Evolutionary conservation across 2,797 vertebrate genomes (phyloP).

Genomic region (Enteromius anoplus): DNA sequence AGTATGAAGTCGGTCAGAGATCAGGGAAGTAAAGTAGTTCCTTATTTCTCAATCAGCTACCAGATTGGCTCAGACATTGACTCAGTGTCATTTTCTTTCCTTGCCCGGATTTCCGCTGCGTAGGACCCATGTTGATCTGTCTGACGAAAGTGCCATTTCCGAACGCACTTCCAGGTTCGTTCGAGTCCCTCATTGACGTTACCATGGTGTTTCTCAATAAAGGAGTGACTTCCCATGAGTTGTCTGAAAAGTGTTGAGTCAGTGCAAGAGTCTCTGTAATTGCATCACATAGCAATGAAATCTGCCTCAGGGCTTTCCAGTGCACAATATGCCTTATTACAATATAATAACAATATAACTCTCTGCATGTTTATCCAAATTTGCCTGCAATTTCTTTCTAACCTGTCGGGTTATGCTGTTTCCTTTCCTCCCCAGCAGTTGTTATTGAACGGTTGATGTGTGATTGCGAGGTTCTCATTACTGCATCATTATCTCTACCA

Average conservation of each 20-base stretch:
- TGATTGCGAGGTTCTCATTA: slow-evolving; percentile 10
- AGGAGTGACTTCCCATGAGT: slow-evolving; percentile 44
- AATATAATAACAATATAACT: slow-evolving; percentile 1
- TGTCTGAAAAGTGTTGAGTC: slow-evolving; percentile 46
- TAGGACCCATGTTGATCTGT: slow-evolving; percentile 64
- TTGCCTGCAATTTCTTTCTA: slow-evolving; percentile 11
- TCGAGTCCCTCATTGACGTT: slow-evolving; percentile 52
- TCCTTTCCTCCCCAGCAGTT: slow-evolving; percentile 11
- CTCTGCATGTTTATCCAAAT: background rate
- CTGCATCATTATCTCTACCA: slow-evolving; percentile 3
- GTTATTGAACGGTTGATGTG: slow-evolving; percentile 4
- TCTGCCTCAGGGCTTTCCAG: slow-evolving; percentile 11
- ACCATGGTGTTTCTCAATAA: slow-evolving; percentile 48
- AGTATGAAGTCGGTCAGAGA: slow-evolving; percentile 46
- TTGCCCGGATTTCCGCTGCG: slow-evolving; percentile 71
- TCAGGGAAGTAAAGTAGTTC: slow-evolving; percentile 46
- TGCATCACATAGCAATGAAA: slow-evolving; percentile 21
- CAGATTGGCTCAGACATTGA: slow-evolving; percentile 20
- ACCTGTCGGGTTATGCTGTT: background rate
- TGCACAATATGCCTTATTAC: background rate
- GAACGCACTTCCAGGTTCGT: slow-evolving; percentile 59
- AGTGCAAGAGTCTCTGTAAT: slow-evolving; percentile 30
- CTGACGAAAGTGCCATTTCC: slow-evolving; percentile 63
- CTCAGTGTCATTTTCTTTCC: slow-evolving; percentile 31
- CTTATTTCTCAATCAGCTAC: slow-evolving; percentile 38